Evolutionary conservation across 2,797 vertebrate species (phyloP), one percentile per base, ranked within the genome.

Genomic region (Catharus ustulatus): DNA sequence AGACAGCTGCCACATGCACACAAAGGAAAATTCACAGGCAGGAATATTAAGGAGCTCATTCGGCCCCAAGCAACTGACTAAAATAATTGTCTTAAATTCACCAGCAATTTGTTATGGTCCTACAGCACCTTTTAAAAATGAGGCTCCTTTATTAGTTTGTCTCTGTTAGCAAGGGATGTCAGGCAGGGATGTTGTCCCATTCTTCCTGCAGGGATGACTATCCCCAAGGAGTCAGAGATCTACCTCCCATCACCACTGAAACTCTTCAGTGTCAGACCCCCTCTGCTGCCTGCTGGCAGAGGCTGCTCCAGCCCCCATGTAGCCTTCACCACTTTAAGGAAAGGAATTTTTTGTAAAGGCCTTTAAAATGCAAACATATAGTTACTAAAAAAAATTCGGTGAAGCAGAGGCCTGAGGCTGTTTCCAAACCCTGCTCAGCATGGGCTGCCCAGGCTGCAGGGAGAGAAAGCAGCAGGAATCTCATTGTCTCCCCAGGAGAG

Each of bases 31-130:
- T 86, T 95, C 89, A 93, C 78, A 93, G 63, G 63, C 73, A 93
- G 94, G 90, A 97, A 95, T 94, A 95, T 78, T 85, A 95, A 94
- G 89, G 54, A 89, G 85, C 73, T 87, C 8, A 0, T 88, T 82
- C 34, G 30, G 94, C 94, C 94, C 52, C 83, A 90, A 96, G 95
- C 95, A 90, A 93, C 49, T 88, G 76, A 88, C 79, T 90, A 87
- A 89, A 95, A 71, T 93, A 93, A 96, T 90, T 95, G 92, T 93
- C 87, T 91, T 92, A 94, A 91, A 93, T 94, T 79, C 55, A 86
- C 62, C 42, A 75, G 66, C 85, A 90, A 96, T 96, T 96, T 91
- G 73, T 68, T 93, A 81, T 11, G 66, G 89, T 92, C 79, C 76
- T 93, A 49, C 23, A 88, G 73, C 79, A 93, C 84, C 89, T 93